Conservation (phyloP, 2,797 vertebrate genomes). For the Centropyge bicolor region DNA sequence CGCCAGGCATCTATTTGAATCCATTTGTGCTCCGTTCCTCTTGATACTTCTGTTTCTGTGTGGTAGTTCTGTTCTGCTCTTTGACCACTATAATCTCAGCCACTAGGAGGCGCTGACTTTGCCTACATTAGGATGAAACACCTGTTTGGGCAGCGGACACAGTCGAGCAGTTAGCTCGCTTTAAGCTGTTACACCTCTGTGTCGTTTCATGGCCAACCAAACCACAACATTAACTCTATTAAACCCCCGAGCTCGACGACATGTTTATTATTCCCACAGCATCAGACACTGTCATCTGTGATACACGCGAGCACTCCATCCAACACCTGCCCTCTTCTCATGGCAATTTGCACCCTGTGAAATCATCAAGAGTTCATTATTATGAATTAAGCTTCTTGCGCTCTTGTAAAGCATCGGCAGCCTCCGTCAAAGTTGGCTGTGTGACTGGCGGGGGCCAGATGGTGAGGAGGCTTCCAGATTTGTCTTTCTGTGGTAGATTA, state of each 20-base stretch:
- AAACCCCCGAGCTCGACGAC: conserved; percentile 48
- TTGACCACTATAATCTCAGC: conserved; percentile 51
- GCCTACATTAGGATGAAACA: conserved; percentile 46
- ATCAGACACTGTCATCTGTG: conserved; percentile 63
- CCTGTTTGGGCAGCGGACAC: conserved; percentile 36
- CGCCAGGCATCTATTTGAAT: conserved; percentile 39
- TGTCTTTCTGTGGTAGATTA: conserved; percentile 64
- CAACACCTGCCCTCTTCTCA: conserved; percentile 74
- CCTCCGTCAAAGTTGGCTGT: conserved; percentile 69
- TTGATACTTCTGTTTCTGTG: conserved; percentile 51
- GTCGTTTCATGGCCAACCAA: conserved; percentile 58
- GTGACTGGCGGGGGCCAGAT: conserved; percentile 73
- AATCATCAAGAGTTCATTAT: conserved; percentile 78
- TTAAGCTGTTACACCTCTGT: conserved; percentile 46
- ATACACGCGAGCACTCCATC: conserved; percentile 61
- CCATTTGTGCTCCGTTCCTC: conserved; percentile 37
- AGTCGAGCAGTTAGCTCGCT: conserved; percentile 50
- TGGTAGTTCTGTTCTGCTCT: not conserved
- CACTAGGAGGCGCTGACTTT: conserved; percentile 75
- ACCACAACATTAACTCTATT: conserved; percentile 62
- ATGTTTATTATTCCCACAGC: conserved; percentile 69
- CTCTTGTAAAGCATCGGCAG: conserved; percentile 66
- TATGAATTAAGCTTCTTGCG: conserved; percentile 73
- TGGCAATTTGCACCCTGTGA: conserved; percentile 69
- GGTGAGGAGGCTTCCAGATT: conserved; percentile 67